Percentiles rank a stretch among this genome's conserved stretches.
Conservation (phyloP, 2,888 invertebrate species). For the Synergus gifuensis region DNA sequence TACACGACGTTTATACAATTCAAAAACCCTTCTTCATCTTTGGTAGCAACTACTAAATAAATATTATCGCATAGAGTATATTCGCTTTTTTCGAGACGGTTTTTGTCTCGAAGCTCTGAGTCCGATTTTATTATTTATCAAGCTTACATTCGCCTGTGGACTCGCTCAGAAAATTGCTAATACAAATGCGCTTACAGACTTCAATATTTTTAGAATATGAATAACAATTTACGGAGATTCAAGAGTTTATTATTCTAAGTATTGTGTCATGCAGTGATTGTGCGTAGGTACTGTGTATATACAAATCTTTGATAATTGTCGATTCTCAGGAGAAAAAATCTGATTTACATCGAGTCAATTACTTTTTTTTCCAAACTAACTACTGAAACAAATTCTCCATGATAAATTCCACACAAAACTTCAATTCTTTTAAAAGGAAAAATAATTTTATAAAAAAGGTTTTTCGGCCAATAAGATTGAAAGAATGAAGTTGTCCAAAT, state of each 20-base stretch:
- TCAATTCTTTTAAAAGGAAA: neutral
- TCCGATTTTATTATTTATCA: conserved; percentile 10
- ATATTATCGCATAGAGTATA: conserved; percentile 68
- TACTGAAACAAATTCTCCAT: neutral
- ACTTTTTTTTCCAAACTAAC: neutral
- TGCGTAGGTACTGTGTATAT: conserved; percentile 28
- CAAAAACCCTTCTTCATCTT: conserved; percentile 66
- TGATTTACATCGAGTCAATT: conserved; percentile 9
- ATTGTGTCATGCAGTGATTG: conserved; percentile 39
- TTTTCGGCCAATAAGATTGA: neutral
- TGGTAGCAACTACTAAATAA: conserved; percentile 77
- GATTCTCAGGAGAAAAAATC: neutral
- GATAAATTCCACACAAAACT: neutral
- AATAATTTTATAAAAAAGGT: neutral
- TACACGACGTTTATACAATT: conserved; percentile 51
- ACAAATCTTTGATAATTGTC: neutral
- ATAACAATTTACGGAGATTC: conserved; percentile 32
- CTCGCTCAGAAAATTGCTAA: neutral
- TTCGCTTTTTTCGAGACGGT: conserved; percentile 44
- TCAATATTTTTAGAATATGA: conserved; percentile 10
- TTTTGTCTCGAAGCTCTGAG: conserved; percentile 14
- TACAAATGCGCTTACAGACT: conserved; percentile 20
- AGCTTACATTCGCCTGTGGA: conserved; percentile 14
- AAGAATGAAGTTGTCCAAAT: neutral
- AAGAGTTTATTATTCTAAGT: neutral